Evolutionary conservation across 1,140 invertebrate genomes (phyloP).

Genomic region (Aphelenchoides besseyi): DNA sequence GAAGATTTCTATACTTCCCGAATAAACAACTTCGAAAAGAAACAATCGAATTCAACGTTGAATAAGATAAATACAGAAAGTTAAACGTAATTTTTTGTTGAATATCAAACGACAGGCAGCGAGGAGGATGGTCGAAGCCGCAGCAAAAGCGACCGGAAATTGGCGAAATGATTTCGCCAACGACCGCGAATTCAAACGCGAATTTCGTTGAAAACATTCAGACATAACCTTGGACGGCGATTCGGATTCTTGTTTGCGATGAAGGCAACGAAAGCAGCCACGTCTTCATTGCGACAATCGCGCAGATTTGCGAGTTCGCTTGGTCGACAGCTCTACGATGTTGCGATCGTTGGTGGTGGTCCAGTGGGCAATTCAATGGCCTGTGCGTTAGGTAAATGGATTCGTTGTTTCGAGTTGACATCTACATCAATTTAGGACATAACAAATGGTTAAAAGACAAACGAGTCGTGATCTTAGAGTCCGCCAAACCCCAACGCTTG

Average conservation of each 20-base stretch:
- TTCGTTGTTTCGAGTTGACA: background rate
- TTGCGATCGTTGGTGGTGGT: conserved; percentile 48
- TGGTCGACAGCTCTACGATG: conserved; percentile 19
- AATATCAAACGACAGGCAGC: too few relatives aligned
- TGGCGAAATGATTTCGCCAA: background rate
- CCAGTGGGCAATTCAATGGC: conserved; percentile 53
- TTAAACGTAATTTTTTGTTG: too few relatives aligned
- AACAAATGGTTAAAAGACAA: conserved; percentile 29
- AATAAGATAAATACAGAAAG: background rate
- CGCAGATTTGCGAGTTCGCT: background rate
- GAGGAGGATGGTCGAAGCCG: too few relatives aligned
- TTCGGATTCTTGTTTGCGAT: too few relatives aligned
- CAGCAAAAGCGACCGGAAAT: too few relatives aligned
- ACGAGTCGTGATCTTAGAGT: conserved; percentile 43
- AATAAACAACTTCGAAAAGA: conserved; percentile 4
- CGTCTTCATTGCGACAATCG: background rate
- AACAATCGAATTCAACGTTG: too few relatives aligned
- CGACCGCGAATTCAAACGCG: background rate
- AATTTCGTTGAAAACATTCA: too few relatives aligned
- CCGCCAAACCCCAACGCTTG: conserved; percentile 7
- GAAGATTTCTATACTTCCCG: too few relatives aligned
- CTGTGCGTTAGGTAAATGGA: conserved; percentile 40
- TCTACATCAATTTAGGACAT: conserved; percentile 31
- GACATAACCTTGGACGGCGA: too few relatives aligned
- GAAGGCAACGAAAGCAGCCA: too few relatives aligned